phyloP scores from a whole-genome alignment of 2,113 vertebrate species.

The Prochilodus magdalenae region DNA sequence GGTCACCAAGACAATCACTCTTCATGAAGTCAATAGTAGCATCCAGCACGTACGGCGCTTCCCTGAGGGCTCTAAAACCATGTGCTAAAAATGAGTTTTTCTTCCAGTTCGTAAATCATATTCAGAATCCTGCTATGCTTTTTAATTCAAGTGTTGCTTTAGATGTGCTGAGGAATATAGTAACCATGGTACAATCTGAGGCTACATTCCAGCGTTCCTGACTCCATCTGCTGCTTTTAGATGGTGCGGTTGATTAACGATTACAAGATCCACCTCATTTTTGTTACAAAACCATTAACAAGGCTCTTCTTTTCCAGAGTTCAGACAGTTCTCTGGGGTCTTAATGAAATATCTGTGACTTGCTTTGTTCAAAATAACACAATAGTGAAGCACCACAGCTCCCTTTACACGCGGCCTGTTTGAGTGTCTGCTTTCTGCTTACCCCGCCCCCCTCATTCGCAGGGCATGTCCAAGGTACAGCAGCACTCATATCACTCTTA shows the following conservation, averaged over 20 bases:
- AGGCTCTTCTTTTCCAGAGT: too few species aligned
- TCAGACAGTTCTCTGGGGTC: too few species aligned
- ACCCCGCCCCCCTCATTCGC: too few species aligned
- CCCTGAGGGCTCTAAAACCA: slow-evolving; percentile 28
- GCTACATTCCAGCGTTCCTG: not conserved
- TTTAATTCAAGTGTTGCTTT: not conserved
- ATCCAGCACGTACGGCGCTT: slow-evolving; percentile 33
- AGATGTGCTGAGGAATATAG: not conserved
- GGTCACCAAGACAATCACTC: slow-evolving; percentile 55
- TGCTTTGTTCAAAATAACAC: too few species aligned
- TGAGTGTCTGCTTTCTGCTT: too few species aligned
- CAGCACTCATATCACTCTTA: too few species aligned
- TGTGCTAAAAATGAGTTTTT: not conserved
- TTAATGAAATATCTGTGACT: too few species aligned
- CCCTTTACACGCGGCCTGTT: too few species aligned
- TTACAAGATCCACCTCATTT: not conserved
- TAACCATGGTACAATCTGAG: not conserved
- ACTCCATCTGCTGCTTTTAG: not conserved
- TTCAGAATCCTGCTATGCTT: slow-evolving; percentile 3
- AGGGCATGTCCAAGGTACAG: too few species aligned
- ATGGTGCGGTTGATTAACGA: not conserved
- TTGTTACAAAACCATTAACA: too few species aligned
- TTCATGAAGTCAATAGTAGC: slow-evolving; percentile 50
- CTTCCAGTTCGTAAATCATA: slow-evolving; percentile 33
- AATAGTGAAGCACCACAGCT: too few species aligned